Base-by-base conservation (phyloP, 1,140 invertebrate genomes). In the Rhyacophila brunnea region DNA sequence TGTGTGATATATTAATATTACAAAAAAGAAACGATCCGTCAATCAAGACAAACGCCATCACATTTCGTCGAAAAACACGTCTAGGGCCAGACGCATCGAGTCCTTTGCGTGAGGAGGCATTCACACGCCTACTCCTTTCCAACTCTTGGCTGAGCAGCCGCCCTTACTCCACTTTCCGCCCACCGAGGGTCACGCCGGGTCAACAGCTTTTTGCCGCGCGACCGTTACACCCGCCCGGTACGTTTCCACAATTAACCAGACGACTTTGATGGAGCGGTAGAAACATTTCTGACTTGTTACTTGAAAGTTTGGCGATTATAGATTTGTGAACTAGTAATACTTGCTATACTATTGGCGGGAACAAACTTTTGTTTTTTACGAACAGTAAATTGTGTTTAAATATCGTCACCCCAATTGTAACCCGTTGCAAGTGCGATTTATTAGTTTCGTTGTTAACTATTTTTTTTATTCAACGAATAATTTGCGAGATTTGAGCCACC, bases 191-290 rank as follows among this genome's bases (percentile, higher is more conserved):
- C 54, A 57, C 32, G 17, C 11, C 45, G 47, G 54, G 54, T 57
- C 54, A 47, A 36, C 28, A 38, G 28, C 45, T 57, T 57, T 57
- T 57, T 57, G 45, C 40, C 9, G 28, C 43, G n/a, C 54, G 54
- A 36, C 54, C 54, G 54, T 57, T 57, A 47, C 54, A 57, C 54
- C 45, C 54, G 36, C 32, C 19, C 7, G 54, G 7, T 49, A 36
- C 54, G 32, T 49, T 57, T 57, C 54, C 14, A 48, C 54, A 38
- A 57, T 57, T 57, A 57, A 32, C 42, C 45, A 57, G 45, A 50
- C 47, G 54, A 17, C 23, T 46, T 28, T 28, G 13, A 15, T 14
- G 19, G 20, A 17, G 17, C 47, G 43, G 23, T 36, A 36, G 47
- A 34, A 19, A 28, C 11, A 36, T 13, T 57, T 20, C 36, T n/a